A percentile compares a stretch with the other conserved stretches of the same genome.
These are phyloP conservation scores for Hylyphantes graminicola DNA, from an alignment of 1,140 invertebrate species.

Conservation along the genomic window DNA sequence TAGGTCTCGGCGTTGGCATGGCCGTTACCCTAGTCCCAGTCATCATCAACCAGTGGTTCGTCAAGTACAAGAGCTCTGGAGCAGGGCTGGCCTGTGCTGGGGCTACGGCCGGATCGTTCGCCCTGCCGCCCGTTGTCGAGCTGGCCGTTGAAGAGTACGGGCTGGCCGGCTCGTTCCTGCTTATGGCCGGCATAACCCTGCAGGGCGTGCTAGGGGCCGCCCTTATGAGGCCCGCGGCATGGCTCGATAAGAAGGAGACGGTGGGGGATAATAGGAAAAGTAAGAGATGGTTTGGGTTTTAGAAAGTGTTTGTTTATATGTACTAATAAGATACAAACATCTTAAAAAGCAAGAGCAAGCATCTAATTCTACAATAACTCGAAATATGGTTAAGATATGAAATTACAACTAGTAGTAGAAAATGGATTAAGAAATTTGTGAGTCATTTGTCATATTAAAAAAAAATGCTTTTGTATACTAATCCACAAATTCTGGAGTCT, in stretches of 20 bases:
- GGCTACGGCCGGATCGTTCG: slow-evolving; percentile 65
- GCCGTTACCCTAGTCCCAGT: slow-evolving; percentile 65
- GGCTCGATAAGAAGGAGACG: slow-evolving; percentile 11
- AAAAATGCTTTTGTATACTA: too few species aligned
- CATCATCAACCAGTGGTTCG: slow-evolving; percentile 66
- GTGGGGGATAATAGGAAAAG: neutral
- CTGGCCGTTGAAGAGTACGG: slow-evolving; percentile 62
- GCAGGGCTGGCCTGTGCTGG: slow-evolving; percentile 66
- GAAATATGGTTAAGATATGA: too few species aligned
- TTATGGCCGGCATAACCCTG: slow-evolving; percentile 56
- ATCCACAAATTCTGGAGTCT: too few species aligned
- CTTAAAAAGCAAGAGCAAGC: too few species aligned
- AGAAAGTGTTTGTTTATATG: too few species aligned
- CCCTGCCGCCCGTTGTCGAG: slow-evolving; percentile 65
- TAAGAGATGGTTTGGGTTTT: too few species aligned
- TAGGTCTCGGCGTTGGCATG: slow-evolving; percentile 66
- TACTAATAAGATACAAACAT: too few species aligned
- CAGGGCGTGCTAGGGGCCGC: slow-evolving; percentile 54
- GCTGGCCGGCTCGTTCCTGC: slow-evolving; percentile 58
- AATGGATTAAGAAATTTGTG: too few species aligned
- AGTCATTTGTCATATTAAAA: too few species aligned
- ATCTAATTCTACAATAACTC: too few species aligned
- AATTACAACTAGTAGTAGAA: too few species aligned
- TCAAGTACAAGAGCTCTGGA: slow-evolving; percentile 65
- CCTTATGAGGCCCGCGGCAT: slow-evolving; percentile 34